Percentiles rank a stretch among this genome's conserved stretches.
These are phyloP conservation scores for Uria lomvia DNA, from an alignment of 2,113 vertebrate genomes.

Conservation along the genomic window DNA sequence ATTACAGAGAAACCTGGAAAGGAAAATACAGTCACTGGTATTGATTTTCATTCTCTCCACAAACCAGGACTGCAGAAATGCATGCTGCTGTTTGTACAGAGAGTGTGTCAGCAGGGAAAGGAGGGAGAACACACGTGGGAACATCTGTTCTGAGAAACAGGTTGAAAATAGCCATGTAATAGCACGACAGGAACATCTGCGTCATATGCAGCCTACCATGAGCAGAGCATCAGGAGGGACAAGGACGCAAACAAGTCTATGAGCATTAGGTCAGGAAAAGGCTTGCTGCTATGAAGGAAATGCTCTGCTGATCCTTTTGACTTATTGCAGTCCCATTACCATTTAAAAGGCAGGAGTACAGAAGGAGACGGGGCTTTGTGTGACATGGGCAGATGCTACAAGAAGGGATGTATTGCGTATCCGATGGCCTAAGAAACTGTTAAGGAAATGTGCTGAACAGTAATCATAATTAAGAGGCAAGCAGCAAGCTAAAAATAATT, in stretches of 20 bases:
- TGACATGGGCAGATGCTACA: background rate
- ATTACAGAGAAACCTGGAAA: background rate
- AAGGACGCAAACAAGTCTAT: background rate
- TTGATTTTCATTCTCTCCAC: slow-evolving; percentile 59
- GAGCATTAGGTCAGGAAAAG: background rate
- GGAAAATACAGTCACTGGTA: background rate
- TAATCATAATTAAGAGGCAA: slow-evolving; percentile 19
- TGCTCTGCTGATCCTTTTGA: background rate
- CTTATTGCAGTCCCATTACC: background rate
- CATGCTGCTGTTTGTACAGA: slow-evolving; percentile 66
- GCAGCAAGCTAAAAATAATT: background rate
- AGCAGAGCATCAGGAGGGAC: background rate
- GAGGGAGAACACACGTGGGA: background rate
- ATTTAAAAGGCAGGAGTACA: background rate
- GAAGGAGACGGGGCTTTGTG: background rate
- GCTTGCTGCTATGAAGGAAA: background rate
- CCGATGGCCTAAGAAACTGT: background rate
- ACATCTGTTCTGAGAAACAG: slow-evolving; percentile 65
- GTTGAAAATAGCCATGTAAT: slow-evolving; percentile 53
- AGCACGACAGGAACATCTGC: slow-evolving; percentile 43
- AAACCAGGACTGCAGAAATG: slow-evolving; percentile 27
- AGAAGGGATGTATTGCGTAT: background rate
- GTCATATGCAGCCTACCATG: background rate
- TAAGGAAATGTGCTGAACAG: background rate
- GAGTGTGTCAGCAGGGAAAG: slow-evolving; percentile 41